Evolutionary conservation across 2,888 invertebrate genomes (phyloP).

Genomic region (Plusia festucae): DNA sequence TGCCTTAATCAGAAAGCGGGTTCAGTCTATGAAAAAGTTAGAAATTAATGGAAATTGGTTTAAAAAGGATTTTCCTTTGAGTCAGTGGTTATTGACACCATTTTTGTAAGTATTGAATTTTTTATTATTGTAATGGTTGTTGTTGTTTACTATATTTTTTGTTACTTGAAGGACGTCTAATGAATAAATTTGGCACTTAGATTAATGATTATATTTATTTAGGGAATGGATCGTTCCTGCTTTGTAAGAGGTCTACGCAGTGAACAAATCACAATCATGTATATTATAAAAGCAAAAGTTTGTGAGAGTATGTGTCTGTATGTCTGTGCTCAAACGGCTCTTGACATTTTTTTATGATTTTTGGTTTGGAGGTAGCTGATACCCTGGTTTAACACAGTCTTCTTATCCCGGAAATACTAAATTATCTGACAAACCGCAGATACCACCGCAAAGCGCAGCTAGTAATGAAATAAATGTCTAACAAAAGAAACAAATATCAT

Average conservation of each 20-base stretch:
- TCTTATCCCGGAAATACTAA: too few species aligned
- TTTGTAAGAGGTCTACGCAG: not conserved
- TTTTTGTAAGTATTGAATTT: not conserved
- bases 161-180: not conserved
- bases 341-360: too few species aligned
- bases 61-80: not conserved
- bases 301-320: too few species aligned
- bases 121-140: not conserved
- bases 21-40: not conserved
- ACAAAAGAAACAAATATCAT: too few species aligned
- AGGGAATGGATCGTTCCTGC: not conserved
- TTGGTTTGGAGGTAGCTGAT: too few species aligned
- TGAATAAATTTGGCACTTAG: not conserved
- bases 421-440: too few species aligned
- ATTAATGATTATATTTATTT: not conserved
- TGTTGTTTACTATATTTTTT: slow-evolving; percentile 3
- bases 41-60: slow-evolving; percentile 4
- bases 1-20: not conserved
- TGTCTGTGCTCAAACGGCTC: too few species aligned
- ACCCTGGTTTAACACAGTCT: too few species aligned
- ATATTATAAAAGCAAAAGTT: too few species aligned
- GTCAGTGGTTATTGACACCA: not conserved
- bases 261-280: too few species aligned
- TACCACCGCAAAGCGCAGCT: too few species aligned
- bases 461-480: too few species aligned